Percentiles rank a stretch among this genome's conserved stretches.
These are phyloP conservation scores for Luehdorfia chinensis DNA, from an alignment of 1,140 invertebrate species.

Conservation along the genomic window DNA sequence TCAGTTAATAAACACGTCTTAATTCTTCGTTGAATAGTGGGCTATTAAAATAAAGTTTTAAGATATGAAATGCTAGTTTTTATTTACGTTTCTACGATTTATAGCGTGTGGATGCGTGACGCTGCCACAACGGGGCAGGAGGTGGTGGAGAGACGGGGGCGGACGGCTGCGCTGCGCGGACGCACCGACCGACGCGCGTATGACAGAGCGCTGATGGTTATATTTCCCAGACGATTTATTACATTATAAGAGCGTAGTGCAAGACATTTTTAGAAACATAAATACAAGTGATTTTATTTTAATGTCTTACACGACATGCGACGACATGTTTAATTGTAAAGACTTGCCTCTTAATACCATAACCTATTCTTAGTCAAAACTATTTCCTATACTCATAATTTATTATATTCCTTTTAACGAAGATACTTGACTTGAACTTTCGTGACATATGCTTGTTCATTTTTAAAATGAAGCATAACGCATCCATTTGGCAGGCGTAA, in stretches of 20 bases:
- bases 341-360: constrained; percentile 45
- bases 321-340: constrained; percentile 66
- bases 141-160: constrained; percentile 15
- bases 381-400: constrained; percentile 26
- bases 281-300: constrained; percentile 74
- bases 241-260: constrained; percentile 66
- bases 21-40: constrained; percentile 69
- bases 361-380: constrained; percentile 55
- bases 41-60: constrained; percentile 74
- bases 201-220: constrained; percentile 70
- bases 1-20: constrained; percentile 72
- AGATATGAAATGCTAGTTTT: constrained; percentile 71
- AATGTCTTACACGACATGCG: constrained; percentile 69
- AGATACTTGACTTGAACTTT: not conserved
- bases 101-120: constrained; percentile 57
- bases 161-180: constrained; percentile 32
- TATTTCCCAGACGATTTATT: constrained; percentile 76
- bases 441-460: constrained; percentile 7
- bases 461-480: constrained; percentile 12
- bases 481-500: constrained; percentile 12
- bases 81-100: constrained; percentile 70
- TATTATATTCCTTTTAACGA: constrained; percentile 24
- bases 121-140: constrained; percentile 24
- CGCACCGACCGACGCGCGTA: constrained; percentile 50
- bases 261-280: constrained; percentile 67